Conservation (phyloP, 35 echinoderm and acorn worm genomes). For the Apostichopus parvimensis region DNA sequence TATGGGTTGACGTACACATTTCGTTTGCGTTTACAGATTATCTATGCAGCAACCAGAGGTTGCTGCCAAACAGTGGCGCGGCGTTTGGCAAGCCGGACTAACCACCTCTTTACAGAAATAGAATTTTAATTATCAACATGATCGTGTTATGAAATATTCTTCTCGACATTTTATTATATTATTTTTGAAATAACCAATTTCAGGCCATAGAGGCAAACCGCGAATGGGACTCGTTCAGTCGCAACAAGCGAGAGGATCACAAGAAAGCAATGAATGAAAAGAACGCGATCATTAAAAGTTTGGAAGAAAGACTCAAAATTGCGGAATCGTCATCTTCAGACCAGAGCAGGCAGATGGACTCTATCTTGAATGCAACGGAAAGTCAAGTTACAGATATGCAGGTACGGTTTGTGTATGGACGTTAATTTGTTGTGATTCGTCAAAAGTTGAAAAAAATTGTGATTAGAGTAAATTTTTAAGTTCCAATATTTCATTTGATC, state of each 20-base stretch:
- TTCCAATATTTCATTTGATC: no score
- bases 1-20: no score
- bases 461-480: no score
- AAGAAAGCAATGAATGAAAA: background rate
- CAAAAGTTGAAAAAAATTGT: no score
- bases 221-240: slow-evolving; percentile 13
- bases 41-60: no score
- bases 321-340: slow-evolving; percentile 42
- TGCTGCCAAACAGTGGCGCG: background rate
- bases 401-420: background rate
- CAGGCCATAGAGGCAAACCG: slow-evolving; percentile 28
- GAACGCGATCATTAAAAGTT: background rate
- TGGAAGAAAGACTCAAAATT: slow-evolving; percentile 12
- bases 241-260: background rate
- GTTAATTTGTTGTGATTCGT: no score
- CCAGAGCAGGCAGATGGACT: slow-evolving; percentile 41
- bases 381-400: slow-evolving; percentile 18
- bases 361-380: slow-evolving; percentile 32
- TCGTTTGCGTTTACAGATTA: no score
- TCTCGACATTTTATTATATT: background rate
- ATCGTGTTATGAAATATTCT: no score
- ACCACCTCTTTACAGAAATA: no score
- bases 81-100: background rate
- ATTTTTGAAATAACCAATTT: background rate
- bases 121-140: no score